Evolutionary conservation across 2,888 invertebrate species (phyloP).

Genomic region (Dascillus cervinus): DNA sequence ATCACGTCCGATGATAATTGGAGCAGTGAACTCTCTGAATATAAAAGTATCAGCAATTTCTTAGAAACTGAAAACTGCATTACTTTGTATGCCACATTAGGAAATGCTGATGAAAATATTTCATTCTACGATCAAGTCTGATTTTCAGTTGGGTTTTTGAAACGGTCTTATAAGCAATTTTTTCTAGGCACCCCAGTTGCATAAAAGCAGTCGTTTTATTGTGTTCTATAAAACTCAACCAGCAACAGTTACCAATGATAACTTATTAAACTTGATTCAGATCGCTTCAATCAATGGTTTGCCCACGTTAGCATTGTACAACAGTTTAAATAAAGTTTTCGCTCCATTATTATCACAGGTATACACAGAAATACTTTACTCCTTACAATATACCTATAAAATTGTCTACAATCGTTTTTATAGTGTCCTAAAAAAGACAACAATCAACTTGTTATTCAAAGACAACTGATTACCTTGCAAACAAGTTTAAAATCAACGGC

Average conservation of each 20-base stretch:
- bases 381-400: not conserved
- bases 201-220: constrained; percentile 23
- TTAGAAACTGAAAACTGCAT: too few species aligned
- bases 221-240: constrained; percentile 57
- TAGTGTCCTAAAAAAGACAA: constrained; percentile 20
- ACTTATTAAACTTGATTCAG: constrained; percentile 49
- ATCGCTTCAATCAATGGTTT: constrained; percentile 54
- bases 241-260: constrained; percentile 50
- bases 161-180: too few species aligned
- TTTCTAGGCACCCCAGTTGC: constrained; percentile 1
- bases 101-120: too few species aligned
- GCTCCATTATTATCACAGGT: constrained; percentile 39
- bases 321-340: constrained; percentile 53
- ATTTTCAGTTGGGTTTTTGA: too few species aligned
- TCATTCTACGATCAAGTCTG: too few species aligned
- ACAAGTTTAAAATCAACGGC: constrained; percentile 34
- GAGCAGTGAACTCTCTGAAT: too few species aligned
- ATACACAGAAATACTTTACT: constrained; percentile 6
- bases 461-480: constrained; percentile 35
- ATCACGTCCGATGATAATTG: too few species aligned
- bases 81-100: too few species aligned
- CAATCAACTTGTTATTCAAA: constrained; percentile 29
- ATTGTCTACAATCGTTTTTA: constrained; percentile 1
- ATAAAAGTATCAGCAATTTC: too few species aligned
- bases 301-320: constrained; percentile 52